These are phyloP conservation scores for Argya squamiceps DNA, from an alignment of 2,797 vertebrate genomes.

Conservation along the genomic window DNA sequence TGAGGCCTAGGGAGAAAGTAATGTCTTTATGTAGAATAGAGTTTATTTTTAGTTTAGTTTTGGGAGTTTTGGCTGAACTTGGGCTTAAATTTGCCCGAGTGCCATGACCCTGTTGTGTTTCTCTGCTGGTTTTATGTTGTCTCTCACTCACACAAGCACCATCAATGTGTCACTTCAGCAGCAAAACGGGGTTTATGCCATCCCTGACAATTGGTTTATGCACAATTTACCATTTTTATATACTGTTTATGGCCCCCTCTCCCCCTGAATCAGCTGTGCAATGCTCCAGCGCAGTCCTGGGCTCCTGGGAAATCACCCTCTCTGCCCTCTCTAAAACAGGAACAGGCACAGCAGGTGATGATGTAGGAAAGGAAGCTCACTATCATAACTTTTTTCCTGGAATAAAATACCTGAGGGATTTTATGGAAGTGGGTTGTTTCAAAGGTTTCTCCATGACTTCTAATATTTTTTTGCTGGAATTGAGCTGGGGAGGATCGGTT, in stretches of 20 bases:
- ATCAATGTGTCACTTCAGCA: background rate
- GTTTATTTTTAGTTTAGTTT: background rate
- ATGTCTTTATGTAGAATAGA: background rate
- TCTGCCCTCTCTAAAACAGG: no score
- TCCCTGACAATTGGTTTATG: background rate
- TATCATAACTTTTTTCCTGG: no score
- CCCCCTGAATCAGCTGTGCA: background rate
- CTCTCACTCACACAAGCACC: background rate
- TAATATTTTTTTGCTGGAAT: background rate
- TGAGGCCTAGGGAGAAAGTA: background rate
- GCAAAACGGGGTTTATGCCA: background rate
- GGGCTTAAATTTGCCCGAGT: background rate
- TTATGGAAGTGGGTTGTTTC: background rate
- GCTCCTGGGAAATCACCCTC: accelerated
- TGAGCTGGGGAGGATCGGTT: background rate
- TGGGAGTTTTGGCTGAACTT: background rate
- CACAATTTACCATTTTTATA: background rate
- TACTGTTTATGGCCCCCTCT: background rate
- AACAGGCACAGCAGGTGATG: background rate
- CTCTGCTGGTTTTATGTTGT: background rate
- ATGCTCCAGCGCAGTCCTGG: background rate
- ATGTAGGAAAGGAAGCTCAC: background rate
- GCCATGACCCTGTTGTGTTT: background rate
- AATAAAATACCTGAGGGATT: background rate
- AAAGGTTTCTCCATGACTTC: background rate